Percentiles rank a stretch among this genome's conserved stretches.
Conservation (phyloP, 2,888 invertebrate genomes). For the Silvanus unidentatus region DNA sequence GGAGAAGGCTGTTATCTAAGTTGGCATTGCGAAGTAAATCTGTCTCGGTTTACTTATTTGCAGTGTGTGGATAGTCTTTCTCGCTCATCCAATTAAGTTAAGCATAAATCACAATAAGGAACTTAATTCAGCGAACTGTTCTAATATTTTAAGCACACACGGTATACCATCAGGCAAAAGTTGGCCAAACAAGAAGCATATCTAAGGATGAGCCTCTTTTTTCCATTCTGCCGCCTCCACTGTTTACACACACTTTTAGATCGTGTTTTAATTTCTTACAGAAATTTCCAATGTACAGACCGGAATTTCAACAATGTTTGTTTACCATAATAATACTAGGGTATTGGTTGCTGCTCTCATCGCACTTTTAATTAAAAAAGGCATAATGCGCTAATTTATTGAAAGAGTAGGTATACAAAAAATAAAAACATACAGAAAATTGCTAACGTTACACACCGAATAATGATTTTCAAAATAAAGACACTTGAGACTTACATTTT, state of each 20-base stretch:
- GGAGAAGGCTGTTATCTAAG: background rate
- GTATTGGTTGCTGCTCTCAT: too few species aligned
- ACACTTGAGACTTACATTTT: too few species aligned
- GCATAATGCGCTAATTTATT: too few species aligned
- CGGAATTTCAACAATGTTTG: constrained; percentile 1
- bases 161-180: too few species aligned
- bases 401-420: too few species aligned
- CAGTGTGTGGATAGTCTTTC: constrained; percentile 20
- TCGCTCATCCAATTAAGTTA: constrained; percentile 34
- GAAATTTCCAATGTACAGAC: background rate
- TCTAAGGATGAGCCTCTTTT: too few species aligned
- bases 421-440: too few species aligned
- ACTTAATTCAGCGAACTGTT: constrained; percentile 32
- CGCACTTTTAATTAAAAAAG: too few species aligned
- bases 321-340: background rate
- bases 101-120: constrained; percentile 38
- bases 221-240: too few species aligned
- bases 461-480: too few species aligned
- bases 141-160: constrained; percentile 37
- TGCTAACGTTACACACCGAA: too few species aligned
- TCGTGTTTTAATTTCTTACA: constrained; percentile 31
- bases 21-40: constrained; percentile 1
- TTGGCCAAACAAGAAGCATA: too few species aligned
- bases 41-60: constrained; percentile 3
- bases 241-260: constrained; percentile 32